Percentiles rank a stretch among this genome's conserved stretches.
phyloP scores from a whole-genome alignment of 1,140 invertebrate genomes.

The Bombus haemorrhoidalis region DNA sequence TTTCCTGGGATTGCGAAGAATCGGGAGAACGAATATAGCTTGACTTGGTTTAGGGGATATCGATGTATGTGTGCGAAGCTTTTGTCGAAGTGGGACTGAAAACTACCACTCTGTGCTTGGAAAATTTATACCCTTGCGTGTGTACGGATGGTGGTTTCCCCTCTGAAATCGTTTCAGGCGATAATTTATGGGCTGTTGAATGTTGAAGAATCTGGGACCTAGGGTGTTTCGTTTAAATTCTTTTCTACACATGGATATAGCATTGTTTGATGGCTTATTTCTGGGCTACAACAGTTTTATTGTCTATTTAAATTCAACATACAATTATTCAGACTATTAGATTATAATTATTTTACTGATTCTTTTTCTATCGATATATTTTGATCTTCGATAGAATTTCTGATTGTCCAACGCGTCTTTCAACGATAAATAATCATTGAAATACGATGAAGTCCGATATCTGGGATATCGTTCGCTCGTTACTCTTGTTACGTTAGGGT shows the following conservation, averaged over 20 bases:
- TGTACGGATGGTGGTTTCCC: not conserved
- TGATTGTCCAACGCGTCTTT: not conserved
- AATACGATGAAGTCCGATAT: not conserved
- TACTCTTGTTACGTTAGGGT: not conserved
- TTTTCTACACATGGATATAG: not conserved
- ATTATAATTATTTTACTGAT: not conserved
- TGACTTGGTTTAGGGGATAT: not conserved
- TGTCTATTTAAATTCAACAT: no score
- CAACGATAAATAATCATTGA: not conserved
- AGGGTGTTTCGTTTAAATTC: not conserved
- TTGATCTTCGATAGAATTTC: not conserved
- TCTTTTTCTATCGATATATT: not conserved
- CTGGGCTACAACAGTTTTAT: not conserved
- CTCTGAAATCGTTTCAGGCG: not conserved
- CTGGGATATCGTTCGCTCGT: no score
- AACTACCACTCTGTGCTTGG: not conserved
- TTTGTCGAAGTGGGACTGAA: constrained; percentile 5
- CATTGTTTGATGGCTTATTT: not conserved
- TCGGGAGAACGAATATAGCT: not conserved
- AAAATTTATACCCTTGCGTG: not conserved
- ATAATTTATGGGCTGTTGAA: constrained; percentile 12
- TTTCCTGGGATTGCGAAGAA: not conserved
- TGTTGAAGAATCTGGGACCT: not conserved
- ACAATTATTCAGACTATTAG: no score
- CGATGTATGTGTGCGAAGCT: not conserved